These are phyloP conservation scores for Oxycera nigricornis DNA, from an alignment of 2,888 invertebrate species.

Conservation along the genomic window DNA sequence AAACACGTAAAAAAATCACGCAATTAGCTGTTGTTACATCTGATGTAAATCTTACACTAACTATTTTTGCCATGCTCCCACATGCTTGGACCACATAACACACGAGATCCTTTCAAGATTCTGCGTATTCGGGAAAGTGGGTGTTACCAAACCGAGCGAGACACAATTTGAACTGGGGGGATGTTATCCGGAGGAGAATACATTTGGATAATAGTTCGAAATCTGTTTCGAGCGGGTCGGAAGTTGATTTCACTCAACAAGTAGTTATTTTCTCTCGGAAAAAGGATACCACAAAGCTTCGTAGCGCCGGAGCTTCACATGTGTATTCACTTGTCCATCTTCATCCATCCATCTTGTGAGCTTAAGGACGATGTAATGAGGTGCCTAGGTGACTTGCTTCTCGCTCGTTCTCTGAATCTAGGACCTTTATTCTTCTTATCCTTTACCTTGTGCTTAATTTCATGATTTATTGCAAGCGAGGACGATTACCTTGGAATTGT, in stretches of 20 bases:
- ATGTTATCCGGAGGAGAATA: conserved; percentile 16
- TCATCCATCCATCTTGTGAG: conserved; percentile 17
- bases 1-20: no score
- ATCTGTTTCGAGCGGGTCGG: background rate
- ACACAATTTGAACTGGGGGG: background rate
- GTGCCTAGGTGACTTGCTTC: background rate
- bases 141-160: background rate
- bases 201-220: conserved; percentile 24
- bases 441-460: conserved; percentile 33
- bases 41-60: no score
- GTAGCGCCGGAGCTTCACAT: background rate
- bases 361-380: background rate
- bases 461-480: conserved; percentile 31
- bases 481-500: conserved; percentile 29
- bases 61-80: background rate
- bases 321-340: background rate
- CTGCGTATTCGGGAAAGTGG: conserved; percentile 3
- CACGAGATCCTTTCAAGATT: background rate
- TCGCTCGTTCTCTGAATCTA: background rate
- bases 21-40: no score
- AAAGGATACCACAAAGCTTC: no score
- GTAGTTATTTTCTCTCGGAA: conserved; percentile 2
- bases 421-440: conserved; percentile 22
- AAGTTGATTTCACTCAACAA: conserved; percentile 22
- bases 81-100: background rate